Base-by-base conservation (phyloP, 2,113 vertebrate species). In the Microcebus griseorufus region DNA sequence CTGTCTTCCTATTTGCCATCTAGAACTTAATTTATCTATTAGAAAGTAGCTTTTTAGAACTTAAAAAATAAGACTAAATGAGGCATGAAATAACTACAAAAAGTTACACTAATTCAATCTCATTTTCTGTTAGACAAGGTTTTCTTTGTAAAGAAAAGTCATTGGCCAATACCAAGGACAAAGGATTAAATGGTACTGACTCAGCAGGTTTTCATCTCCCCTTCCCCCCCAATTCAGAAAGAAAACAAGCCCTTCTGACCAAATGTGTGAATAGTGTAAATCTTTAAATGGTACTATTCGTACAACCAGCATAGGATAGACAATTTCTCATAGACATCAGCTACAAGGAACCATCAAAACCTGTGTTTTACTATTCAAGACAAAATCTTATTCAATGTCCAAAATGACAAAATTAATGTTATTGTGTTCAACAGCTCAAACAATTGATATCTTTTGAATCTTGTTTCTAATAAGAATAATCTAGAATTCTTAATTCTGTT, bases 261-360 rank as follows among this genome's bases (percentile, higher is more conserved):
- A 23, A 82, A 32, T 82, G 5, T 18, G 67, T 42, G 37, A 53
- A 22, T 0, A n/a, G 34, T 16, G 27, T 2, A 4, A 17, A 58
- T 17, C 73, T 42, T 16, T 12, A 32, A 75, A 65, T 1, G 20
- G 55, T 12, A 4, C 25, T 55, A 3, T 23, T 65, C 20, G 25
- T 42, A 42, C 1, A 12, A 20, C 34, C 60, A 37, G 5, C 1
- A 1, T 0, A 1, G 5, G 0, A 10, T 6, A 14, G 1, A 4
- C 2, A 3, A 11, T 2, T 16, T 64, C 22, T 65, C 2, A 3
- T 9, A 48, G 39, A 34, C 39, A 25, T 8, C 1, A 34, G 42
- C 10, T 34, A 32, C 82, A 72, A 25, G 67, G 48, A 7, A 34
- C 25, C 20, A 23, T 10, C 29, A 32, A 51, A 82, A 51, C n/a